Evolutionary conservation across 2,797 vertebrate genomes (phyloP), one percentile per base, ranked within the genome.

Genomic region (Alexandromys oeconomus): DNA sequence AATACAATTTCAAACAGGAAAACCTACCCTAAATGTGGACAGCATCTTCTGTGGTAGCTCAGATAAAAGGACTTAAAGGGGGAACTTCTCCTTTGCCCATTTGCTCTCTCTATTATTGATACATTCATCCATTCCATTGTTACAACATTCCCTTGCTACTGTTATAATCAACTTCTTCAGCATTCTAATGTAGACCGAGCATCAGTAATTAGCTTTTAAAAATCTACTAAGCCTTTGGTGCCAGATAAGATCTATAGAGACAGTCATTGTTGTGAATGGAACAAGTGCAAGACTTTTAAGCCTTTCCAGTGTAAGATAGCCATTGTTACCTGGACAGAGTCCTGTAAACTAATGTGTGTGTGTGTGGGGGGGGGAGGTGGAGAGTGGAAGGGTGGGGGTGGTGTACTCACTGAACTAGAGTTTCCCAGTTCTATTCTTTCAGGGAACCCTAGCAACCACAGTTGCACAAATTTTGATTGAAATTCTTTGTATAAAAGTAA

Each of bases 401-500:
- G 29, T 67, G 61, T 85, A 14, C n/a, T 67, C 19, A 67, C 46
- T 67, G 19, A 67, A 51, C n/a, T n/a, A n/a, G n/a, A n/a, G n/a
- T n/a, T n/a, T n/a, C n/a, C n/a, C 19, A 48, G 10, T 48, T 46
- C 27, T 84, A 1, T 31, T 63, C 59, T 63, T 43, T 84, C 40
- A 46, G 40, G n/a, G 61, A 63, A 46, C 3, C 27, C 25, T 84
- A 31, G 29, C 10, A 23, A 63, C 48, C 13, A 6, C 2, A 84
- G 0, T 82, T 43, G 80, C 27, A 73, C 34, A 9, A 3, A 81
- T 61, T 74, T 11, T 78, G 29, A 23, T 34, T 91, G 85, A 95
- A 97, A 97, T 29, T 79, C 89, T 5, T 92, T 13, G 65, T 51
- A 74, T 78, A 69, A 2, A 59, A 92, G 13, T 87, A 73, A 77